Evolutionary conservation across 2,113 vertebrate species (phyloP).

Genomic region (Vanacampus margaritifer): DNA sequence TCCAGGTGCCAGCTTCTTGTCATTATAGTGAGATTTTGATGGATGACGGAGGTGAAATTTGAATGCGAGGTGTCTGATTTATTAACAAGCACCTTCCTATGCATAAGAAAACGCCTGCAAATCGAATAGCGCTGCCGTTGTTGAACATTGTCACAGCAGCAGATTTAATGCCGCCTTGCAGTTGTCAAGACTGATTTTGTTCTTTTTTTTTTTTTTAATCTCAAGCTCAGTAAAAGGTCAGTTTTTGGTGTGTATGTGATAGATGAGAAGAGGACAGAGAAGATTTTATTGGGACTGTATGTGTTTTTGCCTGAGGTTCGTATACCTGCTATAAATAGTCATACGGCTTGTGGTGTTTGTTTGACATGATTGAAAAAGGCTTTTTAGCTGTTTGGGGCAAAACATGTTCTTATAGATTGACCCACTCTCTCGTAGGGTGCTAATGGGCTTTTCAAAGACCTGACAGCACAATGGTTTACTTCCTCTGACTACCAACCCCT

Average conservation of each 20-base stretch:
- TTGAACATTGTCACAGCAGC: neutral
- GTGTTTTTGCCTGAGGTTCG: slow-evolving; percentile 25
- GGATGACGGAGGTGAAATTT: slow-evolving; percentile 7
- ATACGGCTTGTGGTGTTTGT: slow-evolving; percentile 20
- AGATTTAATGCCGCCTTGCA: slow-evolving; percentile 8
- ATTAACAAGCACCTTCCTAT: neutral
- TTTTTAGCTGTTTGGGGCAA: slow-evolving; percentile 46
- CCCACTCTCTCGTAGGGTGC: slow-evolving; percentile 17
- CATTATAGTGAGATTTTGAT: neutral
- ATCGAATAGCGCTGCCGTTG: neutral
- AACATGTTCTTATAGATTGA: slow-evolving; percentile 43
- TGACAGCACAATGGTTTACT: slow-evolving; percentile 6
- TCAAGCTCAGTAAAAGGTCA: slow-evolving; percentile 31
- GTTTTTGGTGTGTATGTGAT: slow-evolving; percentile 5
- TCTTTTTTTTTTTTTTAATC: slow-evolving; percentile 6
- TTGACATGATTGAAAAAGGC: slow-evolving; percentile 46
- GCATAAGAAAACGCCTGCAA: neutral
- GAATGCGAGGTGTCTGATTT: slow-evolving; percentile 3
- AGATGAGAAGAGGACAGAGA: slow-evolving; percentile 8
- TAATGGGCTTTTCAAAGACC: slow-evolving; percentile 37
- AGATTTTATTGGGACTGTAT: slow-evolving; percentile 25
- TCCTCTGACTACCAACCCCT: neutral
- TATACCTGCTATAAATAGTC: slow-evolving; percentile 52
- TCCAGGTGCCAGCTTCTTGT: slow-evolving; percentile 14
- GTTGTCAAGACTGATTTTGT: neutral